These are phyloP conservation scores for Caenorhabditis doughertyi DNA, from an alignment of 2,888 invertebrate species.

Conservation along the genomic window DNA sequence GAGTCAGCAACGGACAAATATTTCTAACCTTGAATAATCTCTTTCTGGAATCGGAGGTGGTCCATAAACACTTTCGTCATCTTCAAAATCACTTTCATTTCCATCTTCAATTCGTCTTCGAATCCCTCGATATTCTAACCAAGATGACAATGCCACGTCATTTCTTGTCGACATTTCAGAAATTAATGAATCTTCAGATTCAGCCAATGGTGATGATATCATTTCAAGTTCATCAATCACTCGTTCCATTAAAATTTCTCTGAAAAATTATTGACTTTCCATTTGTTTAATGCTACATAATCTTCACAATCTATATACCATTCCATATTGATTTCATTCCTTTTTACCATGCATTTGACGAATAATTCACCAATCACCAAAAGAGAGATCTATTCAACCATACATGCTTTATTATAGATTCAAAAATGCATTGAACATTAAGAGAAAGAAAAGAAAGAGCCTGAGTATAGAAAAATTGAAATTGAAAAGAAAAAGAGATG, in stretches of 20 bases:
- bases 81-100: conserved; percentile 50
- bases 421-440: conserved; percentile 11
- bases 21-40: conserved; percentile 47
- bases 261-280: conserved; percentile 10
- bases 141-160: conserved; percentile 57
- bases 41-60: conserved; percentile 37
- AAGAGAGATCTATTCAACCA: neutral
- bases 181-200: conserved; percentile 68
- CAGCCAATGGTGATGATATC: conserved; percentile 67
- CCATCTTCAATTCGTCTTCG: conserved; percentile 45
- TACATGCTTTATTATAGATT: conserved; percentile 18
- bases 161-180: conserved; percentile 65
- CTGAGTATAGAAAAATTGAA: conserved; percentile 21
- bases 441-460: conserved; percentile 22
- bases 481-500: conserved; percentile 11
- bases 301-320: neutral
- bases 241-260: conserved; percentile 53
- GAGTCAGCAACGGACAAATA: too few species aligned
- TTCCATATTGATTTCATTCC: conserved; percentile 1
- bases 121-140: conserved; percentile 44
- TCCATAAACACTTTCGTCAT: conserved; percentile 35
- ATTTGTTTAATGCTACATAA: neutral
- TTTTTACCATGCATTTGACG: conserved; percentile 9
- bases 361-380: conserved; percentile 23
- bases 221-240: conserved; percentile 66